These are phyloP conservation scores for Drusus annulatus DNA, from an alignment of 1,140 invertebrate genomes.

Conservation along the genomic window DNA sequence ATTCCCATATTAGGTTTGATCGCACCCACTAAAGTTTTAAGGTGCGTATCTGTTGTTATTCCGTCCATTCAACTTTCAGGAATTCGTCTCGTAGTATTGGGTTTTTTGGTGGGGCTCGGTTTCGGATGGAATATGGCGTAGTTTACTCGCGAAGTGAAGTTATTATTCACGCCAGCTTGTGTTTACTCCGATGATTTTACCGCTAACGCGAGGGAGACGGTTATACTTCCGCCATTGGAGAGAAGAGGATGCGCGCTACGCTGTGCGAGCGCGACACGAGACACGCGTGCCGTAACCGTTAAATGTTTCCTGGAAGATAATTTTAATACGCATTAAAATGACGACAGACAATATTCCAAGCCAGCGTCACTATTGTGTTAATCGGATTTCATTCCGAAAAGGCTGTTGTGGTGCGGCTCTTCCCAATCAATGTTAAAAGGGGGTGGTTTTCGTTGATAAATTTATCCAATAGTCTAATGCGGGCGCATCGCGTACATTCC, in stretches of 20 bases:
- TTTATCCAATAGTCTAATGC: slow-evolving; percentile 36
- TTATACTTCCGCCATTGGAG: slow-evolving; percentile 20
- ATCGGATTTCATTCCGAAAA: background rate
- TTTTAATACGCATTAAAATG: slow-evolving; percentile 41
- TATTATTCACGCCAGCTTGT: slow-evolving; percentile 44
- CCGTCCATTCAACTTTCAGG: background rate
- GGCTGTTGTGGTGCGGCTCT: background rate
- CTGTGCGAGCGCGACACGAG: slow-evolving; percentile 34
- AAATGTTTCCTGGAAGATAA: slow-evolving; percentile 42
- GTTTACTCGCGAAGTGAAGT: slow-evolving; percentile 5
- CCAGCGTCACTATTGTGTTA: slow-evolving; percentile 25
- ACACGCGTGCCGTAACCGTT: slow-evolving; percentile 43
- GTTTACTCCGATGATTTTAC: slow-evolving; percentile 42
- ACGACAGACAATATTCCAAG: background rate
- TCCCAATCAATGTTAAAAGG: background rate
- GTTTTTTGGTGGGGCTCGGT: background rate
- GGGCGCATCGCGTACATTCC: slow-evolving; percentile 41
- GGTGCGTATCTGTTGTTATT: slow-evolving; percentile 35
- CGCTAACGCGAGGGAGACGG: slow-evolving; percentile 37
- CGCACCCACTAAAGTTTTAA: slow-evolving; percentile 33
- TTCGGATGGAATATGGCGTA: slow-evolving; percentile 23
- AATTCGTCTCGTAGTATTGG: no score
- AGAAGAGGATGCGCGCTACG: slow-evolving; percentile 24
- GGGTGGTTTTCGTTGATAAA: slow-evolving; percentile 27
- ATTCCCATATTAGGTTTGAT: slow-evolving; percentile 38